Evolutionary conservation across 2,888 invertebrate species (phyloP).

Genomic region (Heliconius sara): DNA sequence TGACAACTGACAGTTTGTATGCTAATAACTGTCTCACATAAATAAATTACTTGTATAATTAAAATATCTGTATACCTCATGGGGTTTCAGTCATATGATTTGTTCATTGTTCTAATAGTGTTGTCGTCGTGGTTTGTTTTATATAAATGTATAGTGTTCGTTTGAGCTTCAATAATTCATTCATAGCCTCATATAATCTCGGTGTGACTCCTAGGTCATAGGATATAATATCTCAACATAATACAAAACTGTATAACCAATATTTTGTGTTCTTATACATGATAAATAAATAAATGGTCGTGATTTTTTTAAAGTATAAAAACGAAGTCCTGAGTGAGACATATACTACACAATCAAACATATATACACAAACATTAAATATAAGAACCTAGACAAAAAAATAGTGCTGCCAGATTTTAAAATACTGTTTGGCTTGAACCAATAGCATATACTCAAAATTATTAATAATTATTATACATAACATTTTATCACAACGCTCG

Average conservation of each 20-base stretch:
- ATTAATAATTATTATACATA: neutral
- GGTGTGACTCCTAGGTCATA: neutral
- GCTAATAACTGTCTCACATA: neutral
- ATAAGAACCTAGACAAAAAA: neutral
- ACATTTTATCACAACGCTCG: neutral
- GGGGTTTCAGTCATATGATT: neutral
- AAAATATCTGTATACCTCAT: neutral
- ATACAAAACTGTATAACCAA: neutral
- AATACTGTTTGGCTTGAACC: too few relatives aligned
- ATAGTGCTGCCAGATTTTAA: slow-evolving; percentile 16
- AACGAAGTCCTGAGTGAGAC: neutral
- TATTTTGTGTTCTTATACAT: neutral
- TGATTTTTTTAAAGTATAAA: neutral
- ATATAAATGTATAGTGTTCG: neutral
- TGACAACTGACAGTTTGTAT: slow-evolving; percentile 12
- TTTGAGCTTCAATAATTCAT: neutral
- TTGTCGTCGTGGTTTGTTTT: slow-evolving; percentile 6
- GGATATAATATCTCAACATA: neutral
- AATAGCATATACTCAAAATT: neutral
- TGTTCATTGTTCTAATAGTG: slow-evolving; percentile 16
- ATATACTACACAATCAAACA: neutral
- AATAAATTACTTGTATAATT: neutral
- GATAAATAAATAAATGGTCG: neutral
- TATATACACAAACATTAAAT: slow-evolving; percentile 1
- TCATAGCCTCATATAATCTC: neutral